Conservation (phyloP, 2,888 invertebrate species). For the Microctonus aethiopoides region DNA sequence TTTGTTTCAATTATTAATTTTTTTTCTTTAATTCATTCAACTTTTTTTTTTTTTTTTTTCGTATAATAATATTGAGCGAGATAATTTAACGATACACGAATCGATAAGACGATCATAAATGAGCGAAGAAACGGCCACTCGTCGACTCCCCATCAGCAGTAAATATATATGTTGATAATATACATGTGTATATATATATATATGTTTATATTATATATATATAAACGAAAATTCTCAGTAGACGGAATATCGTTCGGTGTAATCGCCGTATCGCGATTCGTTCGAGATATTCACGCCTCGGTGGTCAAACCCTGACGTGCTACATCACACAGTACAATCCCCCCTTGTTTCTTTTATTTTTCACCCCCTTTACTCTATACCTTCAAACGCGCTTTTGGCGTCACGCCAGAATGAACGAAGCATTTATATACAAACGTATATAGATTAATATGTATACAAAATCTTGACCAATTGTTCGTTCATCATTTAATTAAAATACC, state of each 20-base stretch:
- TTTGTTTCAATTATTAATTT: neutral
- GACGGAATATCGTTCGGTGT: slow-evolving; percentile 7
- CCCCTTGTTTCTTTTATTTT: slow-evolving; percentile 15
- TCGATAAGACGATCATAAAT: slow-evolving; percentile 2
- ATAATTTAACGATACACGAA: slow-evolving; percentile 1
- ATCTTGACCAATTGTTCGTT: neutral
- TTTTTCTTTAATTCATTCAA: neutral
- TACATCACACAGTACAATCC: slow-evolving; percentile 1
- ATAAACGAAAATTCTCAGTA: neutral
- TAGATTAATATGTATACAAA: neutral
- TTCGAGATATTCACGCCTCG: slow-evolving; percentile 30
- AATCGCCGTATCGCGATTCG: slow-evolving; percentile 23
- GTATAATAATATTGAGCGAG: neutral
- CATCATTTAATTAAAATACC: neutral
- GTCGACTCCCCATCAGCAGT: neutral
- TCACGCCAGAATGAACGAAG: slow-evolving; percentile 12
- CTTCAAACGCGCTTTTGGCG: slow-evolving; percentile 17
- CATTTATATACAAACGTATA: neutral
- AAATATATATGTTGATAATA: neutral
- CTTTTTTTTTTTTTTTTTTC: neutral
- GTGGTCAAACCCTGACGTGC: slow-evolving; percentile 28
- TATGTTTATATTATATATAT: neutral
- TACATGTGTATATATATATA: neutral
- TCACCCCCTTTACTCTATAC: neutral
- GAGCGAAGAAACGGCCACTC: slow-evolving; percentile 9